A percentile compares a stretch with the other conserved stretches of the same genome.
Evolutionary conservation across 2,888 invertebrate species (phyloP).

Genomic region (Salpingus planirostris): DNA sequence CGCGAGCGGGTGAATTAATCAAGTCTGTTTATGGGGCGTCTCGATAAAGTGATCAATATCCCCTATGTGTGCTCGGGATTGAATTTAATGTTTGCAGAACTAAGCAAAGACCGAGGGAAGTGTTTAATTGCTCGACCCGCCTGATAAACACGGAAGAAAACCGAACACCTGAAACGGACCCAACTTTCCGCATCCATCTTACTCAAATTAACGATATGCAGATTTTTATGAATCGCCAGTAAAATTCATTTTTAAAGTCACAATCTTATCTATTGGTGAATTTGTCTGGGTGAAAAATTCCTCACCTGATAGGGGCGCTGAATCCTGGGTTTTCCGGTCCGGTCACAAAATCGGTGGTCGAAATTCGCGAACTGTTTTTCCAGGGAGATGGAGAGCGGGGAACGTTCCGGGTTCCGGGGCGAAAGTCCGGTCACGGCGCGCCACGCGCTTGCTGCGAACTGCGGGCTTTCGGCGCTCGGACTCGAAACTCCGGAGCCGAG

Average conservation of each 20-base stretch:
- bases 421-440: slow-evolving; percentile 11
- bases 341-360: no score
- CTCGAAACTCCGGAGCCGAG: slow-evolving; percentile 20
- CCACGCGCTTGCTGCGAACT: slow-evolving; percentile 21
- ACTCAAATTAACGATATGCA: slow-evolving; percentile 22
- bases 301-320: no score
- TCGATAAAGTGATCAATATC: slow-evolving; percentile 12
- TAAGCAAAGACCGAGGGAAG: slow-evolving; percentile 11
- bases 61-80: slow-evolving; percentile 10
- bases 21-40: slow-evolving; percentile 8
- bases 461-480: slow-evolving; percentile 21
- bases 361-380: no score
- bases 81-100: slow-evolving; percentile 9
- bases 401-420: no score
- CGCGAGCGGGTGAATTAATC: slow-evolving; percentile 9
- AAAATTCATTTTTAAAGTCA: no score
- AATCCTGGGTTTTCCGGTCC: no score
- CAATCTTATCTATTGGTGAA: no score
- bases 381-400: no score
- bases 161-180: slow-evolving; percentile 18
- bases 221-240: no score
- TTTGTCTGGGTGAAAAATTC: no score
- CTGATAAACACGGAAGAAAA: slow-evolving; percentile 1
- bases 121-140: slow-evolving; percentile 9
- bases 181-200: slow-evolving; percentile 24